Base-by-base conservation (phyloP, 2,797 vertebrate genomes). In the Lycodopsis pacificus region DNA sequence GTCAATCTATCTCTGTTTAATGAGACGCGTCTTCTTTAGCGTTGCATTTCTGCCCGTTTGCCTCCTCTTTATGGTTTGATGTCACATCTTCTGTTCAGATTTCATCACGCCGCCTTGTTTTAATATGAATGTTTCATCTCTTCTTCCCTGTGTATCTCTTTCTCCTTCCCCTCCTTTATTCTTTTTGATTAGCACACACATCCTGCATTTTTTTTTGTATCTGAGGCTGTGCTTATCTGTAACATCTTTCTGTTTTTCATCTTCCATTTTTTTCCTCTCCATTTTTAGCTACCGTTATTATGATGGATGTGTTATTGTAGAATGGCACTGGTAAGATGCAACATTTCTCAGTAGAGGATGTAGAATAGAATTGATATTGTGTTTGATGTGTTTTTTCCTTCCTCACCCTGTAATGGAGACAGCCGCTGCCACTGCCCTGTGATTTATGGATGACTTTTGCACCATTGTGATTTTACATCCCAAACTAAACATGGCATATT, bases 271-370 rank as follows among this genome's bases (percentile, higher is more conserved):
- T 46, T 44, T 27, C 27, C 74, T 25, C 83, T 89, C 58, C 81
- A 65, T 89, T 95, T 95, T 92, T 90, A 94, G 94, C 91, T 94
- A 53, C 89, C 93, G 67, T 77, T 95, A 95, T 93, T 95, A 95
- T 94, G 91, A 94, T 86, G 93, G 88, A 89, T 95, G 90, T 84
- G 46, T 95, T 93, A 88, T 92, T 90, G 92, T 94, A 91, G 93
- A 95, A 82, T 93, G 89, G 92, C 93, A 92, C 92, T 92, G 91
- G 92, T 94, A 95, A 95, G 92, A 93, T 71, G 82, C 87, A 83
- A 79, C 87, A 71, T 91, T 89, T 80, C 81, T 85, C 71, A 70
- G 71, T 77, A 11, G 74, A 84, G 81, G 78, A 56, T 71, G 66
- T 86, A 73, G 87, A 84, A 65, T 84, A 81, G 75, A 87, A 82